phyloP scores from a whole-genome alignment of 2,888 invertebrate genomes.

The Diaperis boleti region DNA sequence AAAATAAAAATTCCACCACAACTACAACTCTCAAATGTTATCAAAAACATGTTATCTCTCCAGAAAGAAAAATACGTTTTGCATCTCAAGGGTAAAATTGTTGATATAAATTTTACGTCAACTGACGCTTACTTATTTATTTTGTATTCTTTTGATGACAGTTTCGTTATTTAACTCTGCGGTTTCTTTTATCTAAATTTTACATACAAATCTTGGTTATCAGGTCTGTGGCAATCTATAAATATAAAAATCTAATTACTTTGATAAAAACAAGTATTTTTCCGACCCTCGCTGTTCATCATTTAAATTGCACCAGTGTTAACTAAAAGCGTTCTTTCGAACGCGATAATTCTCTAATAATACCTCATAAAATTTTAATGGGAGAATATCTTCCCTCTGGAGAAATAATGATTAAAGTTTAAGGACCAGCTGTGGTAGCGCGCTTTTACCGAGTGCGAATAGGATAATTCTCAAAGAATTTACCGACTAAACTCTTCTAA shows the following conservation, averaged over 20 bases:
- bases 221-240: no score
- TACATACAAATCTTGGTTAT: no score
- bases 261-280: no score
- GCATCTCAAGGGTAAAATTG: background rate
- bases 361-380: background rate
- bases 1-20: no score
- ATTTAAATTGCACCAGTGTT: background rate
- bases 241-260: no score
- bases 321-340: background rate
- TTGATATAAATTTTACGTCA: constrained; percentile 8
- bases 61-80: background rate
- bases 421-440: background rate
- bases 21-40: no score
- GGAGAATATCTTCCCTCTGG: background rate
- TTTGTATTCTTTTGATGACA: constrained; percentile 18
- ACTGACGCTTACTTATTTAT: constrained; percentile 12
- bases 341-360: background rate
- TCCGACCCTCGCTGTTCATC: background rate
- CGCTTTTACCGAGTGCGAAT: constrained; percentile 1
- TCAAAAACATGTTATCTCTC: no score
- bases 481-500: no score
- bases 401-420: constrained; percentile 6
- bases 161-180: constrained; percentile 11
- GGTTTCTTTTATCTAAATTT: constrained; percentile 13
- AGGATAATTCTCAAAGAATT: no score